Base-by-base conservation (phyloP, 1,140 invertebrate species). In the Sweltsa coloradensis region DNA sequence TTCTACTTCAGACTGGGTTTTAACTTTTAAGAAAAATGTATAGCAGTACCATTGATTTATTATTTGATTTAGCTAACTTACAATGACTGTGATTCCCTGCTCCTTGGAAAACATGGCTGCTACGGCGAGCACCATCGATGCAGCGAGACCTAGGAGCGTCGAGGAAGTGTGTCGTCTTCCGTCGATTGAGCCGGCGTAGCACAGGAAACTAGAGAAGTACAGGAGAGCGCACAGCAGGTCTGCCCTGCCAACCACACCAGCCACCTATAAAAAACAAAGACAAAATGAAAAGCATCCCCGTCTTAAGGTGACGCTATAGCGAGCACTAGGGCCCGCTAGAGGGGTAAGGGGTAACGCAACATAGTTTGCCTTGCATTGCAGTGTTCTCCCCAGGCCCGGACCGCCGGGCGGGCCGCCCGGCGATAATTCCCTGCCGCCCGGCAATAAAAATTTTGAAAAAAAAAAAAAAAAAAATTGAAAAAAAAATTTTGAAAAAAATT, bases 21-120 rank as follows among this genome's bases (percentile, higher is more conserved):
- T n/a, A n/a, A n/a, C n/a, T n/a, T n/a, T n/a, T n/a, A n/a, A 9
- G 9, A 40, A 44, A 31, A 31, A 31, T 11, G n/a, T 14, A 31
- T 14, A 31, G 9, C 29, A 31, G 9, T 31, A 31, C 29, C 29
- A 31, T 31, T 31, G n/a, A 31, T 14, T 31, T 9, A n/a, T 31
- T 9, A n/a, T 31, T 31, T 14, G 9, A 22, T 42, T n/a, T n/a
- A n/a, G 36, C 41, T 50, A 48, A 72, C 78, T 79, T 69, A 91
- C 89, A 61, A 89, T 66, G 39, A 84, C 79, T 44, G 88, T 93
- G 29, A 97, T 81, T 7, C 91, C 92, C 65, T 87, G 89, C 69
- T 97, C 93, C 69, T 97, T 97, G 60, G 81, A 91, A 23, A 97
- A 64, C 73, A 93, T 85, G 34, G 85, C 81, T 16, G 75, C 43